Percentiles rank a stretch among this genome's conserved stretches.
Evolutionary conservation across 92 coral and sea anemone species (phyloP).

Genomic region (Umimayanthus kanabou): DNA sequence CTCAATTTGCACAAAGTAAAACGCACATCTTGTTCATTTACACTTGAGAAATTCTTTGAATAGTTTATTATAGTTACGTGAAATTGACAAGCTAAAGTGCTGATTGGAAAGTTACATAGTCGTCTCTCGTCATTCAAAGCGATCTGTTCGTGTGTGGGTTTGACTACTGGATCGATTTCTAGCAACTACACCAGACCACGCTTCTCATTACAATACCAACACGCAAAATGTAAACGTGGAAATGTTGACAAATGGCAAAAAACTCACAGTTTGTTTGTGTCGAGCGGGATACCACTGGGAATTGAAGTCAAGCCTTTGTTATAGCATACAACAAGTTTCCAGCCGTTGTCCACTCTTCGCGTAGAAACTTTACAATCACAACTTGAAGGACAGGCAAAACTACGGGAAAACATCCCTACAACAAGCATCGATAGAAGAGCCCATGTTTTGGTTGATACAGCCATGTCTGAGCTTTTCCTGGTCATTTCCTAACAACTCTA

Average conservation of each 20-base stretch:
- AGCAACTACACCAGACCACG: not conserved
- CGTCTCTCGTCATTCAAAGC: conserved; percentile 24
- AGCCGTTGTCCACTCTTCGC: not conserved
- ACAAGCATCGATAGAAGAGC: conserved; percentile 11
- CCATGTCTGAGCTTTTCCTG: conserved; percentile 19
- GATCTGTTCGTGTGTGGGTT: not conserved
- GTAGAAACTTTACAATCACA: not conserved
- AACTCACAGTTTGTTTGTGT: conserved; percentile 40
- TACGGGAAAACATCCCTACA: not conserved
- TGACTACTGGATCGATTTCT: conserved; percentile 5
- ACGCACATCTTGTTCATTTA: not conserved
- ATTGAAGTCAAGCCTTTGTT: conserved; percentile 11
- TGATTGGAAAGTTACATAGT: conserved; percentile 37
- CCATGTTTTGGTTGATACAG: conserved; percentile 19
- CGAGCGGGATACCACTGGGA: conserved; percentile 35
- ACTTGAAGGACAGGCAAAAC: conserved; percentile 29
- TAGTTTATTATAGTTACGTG: conserved; percentile 28
- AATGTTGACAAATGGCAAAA: conserved; percentile 14
- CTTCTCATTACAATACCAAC: conserved; percentile 18
- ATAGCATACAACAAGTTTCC: conserved; percentile 24
- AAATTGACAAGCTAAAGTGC: conserved; percentile 42
- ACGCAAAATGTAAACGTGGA: not conserved
- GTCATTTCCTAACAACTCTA: conserved; percentile 11
- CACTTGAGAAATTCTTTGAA: conserved; percentile 13
- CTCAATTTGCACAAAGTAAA: not conserved